Percentiles rank a stretch among this genome's conserved stretches.
Conservation (phyloP, 2,888 invertebrate genomes). For the Philereme vetulata region DNA sequence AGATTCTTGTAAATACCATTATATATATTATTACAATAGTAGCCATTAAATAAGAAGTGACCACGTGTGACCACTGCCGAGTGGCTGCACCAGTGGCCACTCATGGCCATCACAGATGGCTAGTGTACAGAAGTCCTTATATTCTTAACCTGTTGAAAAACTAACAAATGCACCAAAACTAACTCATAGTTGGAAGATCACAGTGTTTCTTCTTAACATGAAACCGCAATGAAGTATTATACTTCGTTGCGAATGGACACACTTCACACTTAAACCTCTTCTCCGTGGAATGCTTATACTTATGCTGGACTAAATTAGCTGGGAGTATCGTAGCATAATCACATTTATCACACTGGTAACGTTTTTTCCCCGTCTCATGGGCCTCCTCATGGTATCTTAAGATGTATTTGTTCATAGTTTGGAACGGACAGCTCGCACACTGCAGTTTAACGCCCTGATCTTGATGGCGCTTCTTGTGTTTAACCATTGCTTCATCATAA, state of each 20-base stretch:
- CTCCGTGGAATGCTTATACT: slow-evolving; percentile 74
- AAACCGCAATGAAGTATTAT: slow-evolving; percentile 75
- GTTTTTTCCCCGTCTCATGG: slow-evolving; percentile 69
- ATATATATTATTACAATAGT: too few species aligned
- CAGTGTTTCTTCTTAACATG: slow-evolving; percentile 79
- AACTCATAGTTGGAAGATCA: slow-evolving; percentile 73
- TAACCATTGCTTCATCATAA: slow-evolving; percentile 70
- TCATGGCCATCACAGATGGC: too few species aligned
- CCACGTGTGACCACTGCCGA: too few species aligned
- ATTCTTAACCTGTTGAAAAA: too few species aligned
- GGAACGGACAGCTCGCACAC: slow-evolving; percentile 71
- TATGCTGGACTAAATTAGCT: slow-evolving; percentile 75
- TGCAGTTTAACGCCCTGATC: slow-evolving; percentile 70
- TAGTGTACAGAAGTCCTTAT: too few species aligned
- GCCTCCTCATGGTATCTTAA: slow-evolving; percentile 75
- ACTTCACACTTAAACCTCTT: slow-evolving; percentile 77
- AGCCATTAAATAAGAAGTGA: too few species aligned
- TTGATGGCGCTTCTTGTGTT: slow-evolving; percentile 65
- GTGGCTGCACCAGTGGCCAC: too few species aligned
- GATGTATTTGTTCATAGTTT: slow-evolving; percentile 76
- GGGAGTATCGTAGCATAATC: slow-evolving; percentile 75
- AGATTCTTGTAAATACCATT: too few species aligned
- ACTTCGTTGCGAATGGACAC: slow-evolving; percentile 76
- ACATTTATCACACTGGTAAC: slow-evolving; percentile 70
- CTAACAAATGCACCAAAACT: slow-evolving; percentile 21